phyloP scores from a whole-genome alignment of 2,888 invertebrate genomes.

The Apamea monoglypha region DNA sequence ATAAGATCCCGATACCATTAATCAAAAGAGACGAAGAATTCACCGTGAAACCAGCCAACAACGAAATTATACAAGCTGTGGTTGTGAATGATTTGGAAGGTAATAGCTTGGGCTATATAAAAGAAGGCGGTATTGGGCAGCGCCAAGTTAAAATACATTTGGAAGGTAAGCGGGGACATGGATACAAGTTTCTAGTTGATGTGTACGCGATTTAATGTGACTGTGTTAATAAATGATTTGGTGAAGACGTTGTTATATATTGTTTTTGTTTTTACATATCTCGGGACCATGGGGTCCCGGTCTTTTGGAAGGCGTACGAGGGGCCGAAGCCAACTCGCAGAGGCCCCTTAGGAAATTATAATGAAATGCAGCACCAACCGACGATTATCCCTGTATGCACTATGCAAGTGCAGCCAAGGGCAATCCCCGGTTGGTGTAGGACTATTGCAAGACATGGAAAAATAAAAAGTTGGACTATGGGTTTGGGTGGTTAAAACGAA shows the following conservation, averaged over 20 bases:
- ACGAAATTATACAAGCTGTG: conserved; percentile 64
- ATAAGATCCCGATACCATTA: conserved; percentile 62
- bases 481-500: too few relatives aligned
- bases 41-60: conserved; percentile 33
- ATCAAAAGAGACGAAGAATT: conserved; percentile 62
- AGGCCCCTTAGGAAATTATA: too few relatives aligned
- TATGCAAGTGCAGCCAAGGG: too few relatives aligned
- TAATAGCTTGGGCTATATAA: conserved; percentile 60
- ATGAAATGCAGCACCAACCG: too few relatives aligned
- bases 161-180: conserved; percentile 60
- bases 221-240: conserved; percentile 6
- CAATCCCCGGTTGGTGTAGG: too few relatives aligned
- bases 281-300: too few relatives aligned
- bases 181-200: conserved; percentile 70
- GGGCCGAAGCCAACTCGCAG: too few relatives aligned
- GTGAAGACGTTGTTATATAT: neutral
- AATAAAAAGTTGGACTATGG: too few relatives aligned
- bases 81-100: conserved; percentile 67
- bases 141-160: conserved; percentile 67
- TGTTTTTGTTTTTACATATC: neutral
- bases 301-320: too few relatives aligned
- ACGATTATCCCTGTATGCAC: too few relatives aligned
- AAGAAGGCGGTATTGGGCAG: conserved; percentile 67
- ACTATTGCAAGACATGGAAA: too few relatives aligned
- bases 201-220: conserved; percentile 63